phyloP scores from a whole-genome alignment of 2,888 invertebrate genomes.

The Hermodice carunculata region DNA sequence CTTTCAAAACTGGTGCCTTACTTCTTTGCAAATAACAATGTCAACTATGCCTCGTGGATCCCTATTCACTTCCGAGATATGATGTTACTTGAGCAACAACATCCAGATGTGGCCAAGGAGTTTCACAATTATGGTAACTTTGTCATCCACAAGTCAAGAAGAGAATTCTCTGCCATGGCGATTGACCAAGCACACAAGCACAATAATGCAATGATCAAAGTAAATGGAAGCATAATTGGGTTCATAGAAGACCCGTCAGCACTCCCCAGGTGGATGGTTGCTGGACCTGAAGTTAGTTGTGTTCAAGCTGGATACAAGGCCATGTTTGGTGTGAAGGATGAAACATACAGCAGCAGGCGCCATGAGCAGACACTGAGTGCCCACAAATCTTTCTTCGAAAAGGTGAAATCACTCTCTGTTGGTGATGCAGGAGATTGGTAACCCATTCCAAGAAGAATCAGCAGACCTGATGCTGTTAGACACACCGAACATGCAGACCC shows the following conservation, averaged over 20 bases:
- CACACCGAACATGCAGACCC: too few species aligned
- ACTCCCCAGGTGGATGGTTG: constrained; percentile 45
- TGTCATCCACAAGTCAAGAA: constrained; percentile 37
- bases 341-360: neutral
- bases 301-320: constrained; percentile 10
- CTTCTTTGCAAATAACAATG: constrained; percentile 43
- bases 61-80: constrained; percentile 43
- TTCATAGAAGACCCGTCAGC: constrained; percentile 39
- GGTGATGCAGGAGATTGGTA: too few species aligned
- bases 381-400: constrained; percentile 1
- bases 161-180: constrained; percentile 38
- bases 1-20: constrained; percentile 32
- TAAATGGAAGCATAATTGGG: constrained; percentile 42
- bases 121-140: constrained; percentile 41
- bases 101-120: constrained; percentile 34
- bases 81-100: constrained; percentile 29
- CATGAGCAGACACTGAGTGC: neutral
- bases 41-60: constrained; percentile 45
- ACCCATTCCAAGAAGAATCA: too few species aligned
- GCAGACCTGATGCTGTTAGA: too few species aligned
- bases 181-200: constrained; percentile 48
- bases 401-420: too few species aligned
- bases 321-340: neutral
- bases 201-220: constrained; percentile 44
- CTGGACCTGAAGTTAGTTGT: constrained; percentile 39